Base-by-base conservation (phyloP, 2,888 invertebrate genomes). In the Caenorhabditis auriculariae region DNA sequence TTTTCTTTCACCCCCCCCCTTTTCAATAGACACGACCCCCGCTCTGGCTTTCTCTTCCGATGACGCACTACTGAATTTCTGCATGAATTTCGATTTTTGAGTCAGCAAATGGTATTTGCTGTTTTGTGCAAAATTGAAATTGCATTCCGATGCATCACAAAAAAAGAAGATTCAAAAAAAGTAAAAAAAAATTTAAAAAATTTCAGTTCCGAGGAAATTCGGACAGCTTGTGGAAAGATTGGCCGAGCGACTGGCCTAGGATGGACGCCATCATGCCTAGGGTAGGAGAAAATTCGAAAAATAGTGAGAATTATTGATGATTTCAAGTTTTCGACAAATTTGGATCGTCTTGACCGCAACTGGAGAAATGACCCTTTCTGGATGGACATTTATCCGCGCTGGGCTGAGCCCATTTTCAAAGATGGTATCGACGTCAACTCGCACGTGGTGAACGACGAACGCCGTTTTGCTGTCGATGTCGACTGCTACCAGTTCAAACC, bases 211-310 rank as follows among this genome's bases (percentile, higher is more conserved):
- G 72, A n/a, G 58, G 72, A 37, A 72, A 78, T 52, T 58, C 70
- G 24, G 77, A 79, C 56, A 75, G 65, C 51, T 79, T 72, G 76
- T 79, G 77, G 77, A 60, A 66, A 28, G 77, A 79, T 53, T 79
- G 79, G 79, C 79, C 79, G 35, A 60, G 73, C 23, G 76, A 76
- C 51, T 77, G 74, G 77, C 79, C 79, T 4, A 65, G 73, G 28
- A 78, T 79, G 78, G 78, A 78, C 54, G 71, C 75, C 24, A 67
- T 79, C 51, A 76, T 79, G 76, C 79, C 79, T 32, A 59, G 76
- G 57, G 78, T 78, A 57, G 67, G 70, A 58, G 4, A 15, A 32
- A 3, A 17, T 26, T 3, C 37, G 12, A 23, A 45, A 32, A 39
- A 24, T 41, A 21, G 21, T 19, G 38, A 23, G 47, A 19, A 28